A percentile compares a stretch with the other conserved stretches of the same genome.
phyloP scores from a whole-genome alignment of 2,797 vertebrate species.

The Danio jaintianensis region DNA sequence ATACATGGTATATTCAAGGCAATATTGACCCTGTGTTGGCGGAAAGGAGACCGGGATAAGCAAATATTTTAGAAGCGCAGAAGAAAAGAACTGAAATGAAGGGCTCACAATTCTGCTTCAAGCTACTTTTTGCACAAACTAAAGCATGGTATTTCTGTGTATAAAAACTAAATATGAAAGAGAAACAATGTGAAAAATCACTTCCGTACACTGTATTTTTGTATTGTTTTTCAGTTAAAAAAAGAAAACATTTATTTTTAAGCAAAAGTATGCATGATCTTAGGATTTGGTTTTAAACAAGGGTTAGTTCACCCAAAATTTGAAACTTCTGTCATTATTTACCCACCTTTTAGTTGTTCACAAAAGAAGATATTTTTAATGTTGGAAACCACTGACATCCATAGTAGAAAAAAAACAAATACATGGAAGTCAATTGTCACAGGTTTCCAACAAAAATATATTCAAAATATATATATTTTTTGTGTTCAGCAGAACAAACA shows the following conservation, averaged over 20 bases:
- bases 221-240: not conserved
- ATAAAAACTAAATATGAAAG: not conserved
- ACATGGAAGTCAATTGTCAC: no score
- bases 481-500: no score
- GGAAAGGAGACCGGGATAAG: conserved; percentile 43
- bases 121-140: conserved; percentile 20
- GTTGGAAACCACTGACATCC: no score
- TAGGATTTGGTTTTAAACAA: not conserved
- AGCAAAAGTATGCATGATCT: not conserved
- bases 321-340: no score
- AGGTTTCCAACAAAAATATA: no score
- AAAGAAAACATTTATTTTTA: not conserved
- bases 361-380: no score
- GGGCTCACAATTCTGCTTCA: conserved; percentile 23
- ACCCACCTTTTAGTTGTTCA: no score
- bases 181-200: not conserved
- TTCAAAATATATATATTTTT: no score
- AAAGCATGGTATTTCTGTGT: not conserved
- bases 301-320: no score
- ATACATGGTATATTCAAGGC: conserved; percentile 66
- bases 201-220: not conserved
- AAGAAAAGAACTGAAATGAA: conserved; percentile 33
- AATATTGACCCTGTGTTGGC: conserved; percentile 62
- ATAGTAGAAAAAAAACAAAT: no score
- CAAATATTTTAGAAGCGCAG: conserved; percentile 46